phyloP scores from a whole-genome alignment of 2,797 vertebrate genomes.

The Sebastes minor region DNA sequence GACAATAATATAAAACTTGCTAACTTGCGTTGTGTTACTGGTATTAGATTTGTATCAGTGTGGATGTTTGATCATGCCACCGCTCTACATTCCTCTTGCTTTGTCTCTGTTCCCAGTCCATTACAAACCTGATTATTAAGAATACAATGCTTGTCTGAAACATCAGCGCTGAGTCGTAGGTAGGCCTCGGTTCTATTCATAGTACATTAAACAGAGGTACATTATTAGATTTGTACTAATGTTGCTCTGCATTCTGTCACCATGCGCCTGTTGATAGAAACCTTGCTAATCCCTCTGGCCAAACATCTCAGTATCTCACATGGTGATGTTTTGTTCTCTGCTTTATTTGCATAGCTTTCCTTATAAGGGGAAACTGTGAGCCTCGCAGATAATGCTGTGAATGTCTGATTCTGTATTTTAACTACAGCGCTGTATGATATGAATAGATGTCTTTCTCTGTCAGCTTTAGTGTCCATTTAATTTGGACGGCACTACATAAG shows the following conservation, averaged over 20 bases:
- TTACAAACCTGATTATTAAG: constrained; percentile 12
- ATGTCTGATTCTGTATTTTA: not conserved
- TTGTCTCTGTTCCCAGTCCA: not conserved
- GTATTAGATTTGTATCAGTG: not conserved
- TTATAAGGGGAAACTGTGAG: not conserved
- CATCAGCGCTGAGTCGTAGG: not conserved
- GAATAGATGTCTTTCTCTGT: not conserved
- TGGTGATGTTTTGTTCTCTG: not conserved
- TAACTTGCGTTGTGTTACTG: not conserved
- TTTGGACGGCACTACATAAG: not conserved
- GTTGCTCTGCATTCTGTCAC: not conserved
- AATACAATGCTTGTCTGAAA: constrained; percentile 8
- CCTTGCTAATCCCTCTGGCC: not conserved
- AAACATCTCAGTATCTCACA: not conserved
- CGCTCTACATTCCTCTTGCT: not conserved
- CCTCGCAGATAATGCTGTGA: not conserved
- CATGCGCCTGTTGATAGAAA: not conserved
- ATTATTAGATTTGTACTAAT: constrained; percentile 4
- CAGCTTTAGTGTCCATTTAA: not conserved
- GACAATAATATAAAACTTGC: not conserved
- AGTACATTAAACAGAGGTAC: constrained; percentile 16
- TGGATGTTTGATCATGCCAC: not conserved
- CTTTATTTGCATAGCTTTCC: not conserved
- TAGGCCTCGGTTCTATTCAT: constrained; percentile 20
- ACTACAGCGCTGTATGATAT: not conserved